Base-by-base conservation (phyloP, 2,888 invertebrate genomes). In the Phengaris alcon region DNA sequence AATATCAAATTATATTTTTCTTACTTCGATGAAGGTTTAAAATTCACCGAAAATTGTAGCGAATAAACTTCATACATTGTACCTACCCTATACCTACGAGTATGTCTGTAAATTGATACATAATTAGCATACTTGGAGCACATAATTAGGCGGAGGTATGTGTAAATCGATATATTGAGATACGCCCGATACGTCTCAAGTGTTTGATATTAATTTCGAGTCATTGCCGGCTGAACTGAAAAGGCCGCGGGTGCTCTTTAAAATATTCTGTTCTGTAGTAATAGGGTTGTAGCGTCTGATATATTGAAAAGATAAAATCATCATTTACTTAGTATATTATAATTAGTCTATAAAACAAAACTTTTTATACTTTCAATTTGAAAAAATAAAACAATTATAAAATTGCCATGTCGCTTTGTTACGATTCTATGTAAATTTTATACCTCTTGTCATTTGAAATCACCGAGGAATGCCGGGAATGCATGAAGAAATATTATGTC, bases 241-340 rank as follows among this genome's bases (percentile, higher is more conserved):
- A 85, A 84, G 82, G 81, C 83, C 85, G 89, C 87, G 89, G 88
- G 89, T 88, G 90, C 89, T 90, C 88, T 88, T 90, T 87, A 89
- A 81, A 80, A 80, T 79, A 80, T 80, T 79, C 78, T 77, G 79
- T 75, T 76, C 74, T 76, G 77, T 75, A 74, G 74, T 78, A 77
- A 78, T 81, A 82, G 82, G 82, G 82, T 64, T 81, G 80, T 46
- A 35, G 52, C 70, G 15, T 55, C 57, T n/a, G 51, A 10, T 7
- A 69, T 6, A n/a, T n/a, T 55, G 48, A 7, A 48, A 48, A 48
- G 48, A 48, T 48, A 48, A 48, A 6, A 35, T 35, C 48, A 48
- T 48, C 8, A 48, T 48, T 48, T 48, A 48, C 7, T 48, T 48
- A 3, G 48, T 48, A 48, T 6, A 7, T 48, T 48, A 48, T 7